Evolutionary conservation across 2,888 invertebrate species (phyloP), one percentile per base, ranked within the genome.

Genomic region (Tinea trinotella): DNA sequence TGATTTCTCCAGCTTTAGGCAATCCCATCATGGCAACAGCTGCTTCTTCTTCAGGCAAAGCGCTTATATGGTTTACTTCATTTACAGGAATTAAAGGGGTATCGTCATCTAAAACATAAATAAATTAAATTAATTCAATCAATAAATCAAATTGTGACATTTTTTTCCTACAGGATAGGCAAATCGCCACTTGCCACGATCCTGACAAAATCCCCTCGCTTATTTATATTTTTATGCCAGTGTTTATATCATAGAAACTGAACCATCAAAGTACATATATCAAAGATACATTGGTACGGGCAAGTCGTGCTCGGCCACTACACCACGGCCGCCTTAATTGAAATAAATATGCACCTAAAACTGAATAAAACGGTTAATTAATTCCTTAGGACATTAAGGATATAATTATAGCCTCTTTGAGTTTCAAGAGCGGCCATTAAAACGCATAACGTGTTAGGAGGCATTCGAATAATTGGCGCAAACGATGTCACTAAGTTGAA

Each of bases 11-110:
- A 58, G 96, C 89, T 64, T 94, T 90, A 2, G 99, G 99, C 68
- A 93, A 92, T 24, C 99, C 99, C 82, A 98, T 88, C 71, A 96
- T 88, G 53, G 96, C 94, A 64, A 96, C 92, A 68, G 93, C 94
- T 59, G 96, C 95, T 65, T 94, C 91, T 61, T 93, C 93, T 50
- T 82, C 83, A 0, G 81, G 84, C 53, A 84, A 62, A 0, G 79
- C 80, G n/a, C 80, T 80, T 57, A 83, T 66, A 54, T 82, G 84
- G 55, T 71, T 77, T 24, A 74, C 79, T 77, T 82, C 81, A 61
- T 74, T 71, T 0, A 58, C 65, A 60, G 65, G 65, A 7, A 65
- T 61, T 30, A 68, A 66, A 6, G 74, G 71, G 46, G 70, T 66
- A 57, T 80, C 75, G 50, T 78, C 76, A 63, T 82, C 82, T 82